Evolutionary conservation across 1,140 invertebrate genomes (phyloP), one percentile per base, ranked within the genome.

Genomic region (Melipona quadrifasciata): DNA sequence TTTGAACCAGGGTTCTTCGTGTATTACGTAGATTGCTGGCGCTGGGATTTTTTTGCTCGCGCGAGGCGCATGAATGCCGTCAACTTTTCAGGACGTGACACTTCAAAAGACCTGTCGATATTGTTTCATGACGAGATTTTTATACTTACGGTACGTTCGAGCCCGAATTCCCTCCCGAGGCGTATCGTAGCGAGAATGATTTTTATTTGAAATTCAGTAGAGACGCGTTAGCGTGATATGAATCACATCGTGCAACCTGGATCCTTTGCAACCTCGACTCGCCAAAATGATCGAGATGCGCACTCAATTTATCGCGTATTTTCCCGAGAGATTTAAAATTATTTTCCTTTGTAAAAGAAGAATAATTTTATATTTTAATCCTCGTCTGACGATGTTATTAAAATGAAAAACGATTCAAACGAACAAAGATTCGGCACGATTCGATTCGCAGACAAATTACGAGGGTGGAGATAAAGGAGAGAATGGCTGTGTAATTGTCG

Each of bases 401-500:
- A 5, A 31, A 73, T 21, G 14, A 21, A 24, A 57, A 34, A 57
- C n/a, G 21, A n/a, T 55, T 12, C 24, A 24, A 10, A 11, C 21
- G 3, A 11, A 1, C 24, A 21, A 39, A 39, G 39, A 10, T 73
- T 51, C 1, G 2, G 24, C 21, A 27, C 11, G 17, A 47, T 47
- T 80, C 39, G n/a, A 31, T n/a, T 31, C 31, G 65, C 72, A 17
- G 27, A 68, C 24, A 24, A 17, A 64, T 70, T 21, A 11, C 4
- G 14, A 31, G 21, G 5, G 12, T n/a, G 12, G 39, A 70, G 8
- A 65, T 65, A 31, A 67, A 19, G 19, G 24, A 14, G 24, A 14
- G 67, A 24, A 12, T 2, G 12, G 34, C 1, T 5, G 61, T 5
- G 80, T 88, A 92, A 92, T 91, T 91, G 89, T 91, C 87, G 89